Evolutionary conservation across 2,797 vertebrate species (phyloP).

Genomic region (Morelia viridis): DNA sequence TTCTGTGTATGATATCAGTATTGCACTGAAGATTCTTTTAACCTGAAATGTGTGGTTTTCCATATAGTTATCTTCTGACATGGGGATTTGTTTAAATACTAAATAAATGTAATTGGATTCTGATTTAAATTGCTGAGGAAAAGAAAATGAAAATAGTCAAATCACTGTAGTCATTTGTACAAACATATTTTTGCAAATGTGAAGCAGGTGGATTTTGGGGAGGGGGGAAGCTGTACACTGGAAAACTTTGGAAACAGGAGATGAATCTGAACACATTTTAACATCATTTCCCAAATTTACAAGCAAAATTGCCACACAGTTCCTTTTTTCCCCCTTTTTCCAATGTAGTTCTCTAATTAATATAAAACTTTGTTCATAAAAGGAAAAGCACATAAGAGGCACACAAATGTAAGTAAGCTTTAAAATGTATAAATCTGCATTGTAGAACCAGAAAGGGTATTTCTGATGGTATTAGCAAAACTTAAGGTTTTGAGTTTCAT

Average conservation of each 20-base stretch:
- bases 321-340: too few relatives aligned
- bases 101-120: slow-evolving; percentile 20
- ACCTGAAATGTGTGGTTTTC: slow-evolving; percentile 12
- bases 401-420: background rate
- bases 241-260: background rate
- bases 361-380: background rate
- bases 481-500: background rate
- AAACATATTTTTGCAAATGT: background rate
- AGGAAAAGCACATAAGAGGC: background rate
- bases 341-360: background rate
- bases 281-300: background rate
- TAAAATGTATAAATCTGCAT: background rate
- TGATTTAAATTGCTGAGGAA: background rate
- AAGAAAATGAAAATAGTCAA: background rate
- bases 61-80: background rate
- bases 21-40: slow-evolving; percentile 39
- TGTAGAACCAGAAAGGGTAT: background rate
- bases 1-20: slow-evolving; percentile 25
- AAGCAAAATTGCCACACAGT: background rate
- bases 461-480: background rate
- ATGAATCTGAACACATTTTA: background rate
- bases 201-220: background rate
- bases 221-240: background rate
- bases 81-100: background rate
- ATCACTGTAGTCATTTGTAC: background rate